Evolutionary conservation across 2,797 vertebrate genomes (phyloP).

Genomic region (Triplophysa yarkandensis): DNA sequence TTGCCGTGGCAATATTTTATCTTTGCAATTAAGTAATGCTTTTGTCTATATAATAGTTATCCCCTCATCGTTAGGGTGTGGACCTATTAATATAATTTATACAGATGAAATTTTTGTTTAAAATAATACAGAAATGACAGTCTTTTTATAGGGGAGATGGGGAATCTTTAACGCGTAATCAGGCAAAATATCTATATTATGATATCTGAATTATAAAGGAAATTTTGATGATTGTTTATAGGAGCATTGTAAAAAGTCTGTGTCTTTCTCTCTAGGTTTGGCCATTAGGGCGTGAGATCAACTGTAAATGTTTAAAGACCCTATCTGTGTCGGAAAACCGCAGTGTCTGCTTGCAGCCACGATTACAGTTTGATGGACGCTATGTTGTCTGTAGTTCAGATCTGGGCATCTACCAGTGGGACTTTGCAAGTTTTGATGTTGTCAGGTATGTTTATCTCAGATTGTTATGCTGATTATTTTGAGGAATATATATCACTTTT

Average conservation of each 20-base stretch:
- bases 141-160: too few species aligned
- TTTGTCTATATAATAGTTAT: too few species aligned
- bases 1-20: not conserved
- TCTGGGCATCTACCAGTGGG: slow-evolving; percentile 96
- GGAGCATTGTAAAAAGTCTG: not conserved
- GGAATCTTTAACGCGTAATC: too few species aligned
- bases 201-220: too few species aligned
- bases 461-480: not conserved
- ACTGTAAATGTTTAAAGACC: slow-evolving; percentile 96
- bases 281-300: slow-evolving; percentile 97
- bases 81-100: too few species aligned
- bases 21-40: too few species aligned
- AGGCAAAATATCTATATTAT: too few species aligned
- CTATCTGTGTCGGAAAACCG: slow-evolving; percentile 93
- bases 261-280: slow-evolving; percentile 81
- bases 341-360: slow-evolving; percentile 93
- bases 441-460: slow-evolving; percentile 79
- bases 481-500: too few species aligned
- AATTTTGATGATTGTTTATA: too few species aligned
- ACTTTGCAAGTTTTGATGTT: slow-evolving; percentile 96
- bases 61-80: too few species aligned
- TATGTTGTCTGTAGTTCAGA: slow-evolving; percentile 97
- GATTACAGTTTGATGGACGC: slow-evolving; percentile 95
- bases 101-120: too few species aligned
- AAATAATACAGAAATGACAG: too few species aligned